Evolutionary conservation across 2,113 vertebrate genomes (phyloP).

Genomic region (Salvator merianae): DNA sequence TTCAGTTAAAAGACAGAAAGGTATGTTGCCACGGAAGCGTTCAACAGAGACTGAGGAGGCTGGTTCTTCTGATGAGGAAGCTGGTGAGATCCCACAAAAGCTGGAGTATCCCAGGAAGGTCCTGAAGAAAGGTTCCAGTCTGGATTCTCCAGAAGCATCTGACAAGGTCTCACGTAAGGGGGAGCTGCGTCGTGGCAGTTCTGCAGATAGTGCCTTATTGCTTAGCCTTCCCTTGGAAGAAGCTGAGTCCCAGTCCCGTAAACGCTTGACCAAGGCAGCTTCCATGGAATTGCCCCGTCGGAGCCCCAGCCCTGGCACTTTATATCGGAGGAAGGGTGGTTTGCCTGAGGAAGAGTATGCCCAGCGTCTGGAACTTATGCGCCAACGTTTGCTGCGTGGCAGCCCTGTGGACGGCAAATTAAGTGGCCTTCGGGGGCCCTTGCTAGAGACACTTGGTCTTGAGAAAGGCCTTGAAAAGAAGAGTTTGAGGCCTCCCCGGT

Average conservation of each 20-base stretch:
- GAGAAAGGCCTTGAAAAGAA: conserved; percentile 84
- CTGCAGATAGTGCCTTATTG: conserved; percentile 88
- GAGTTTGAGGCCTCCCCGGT: conserved; percentile 63
- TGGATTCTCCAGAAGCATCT: conserved; percentile 72
- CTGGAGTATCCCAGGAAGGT: conserved; percentile 76
- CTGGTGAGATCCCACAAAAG: conserved; percentile 62
- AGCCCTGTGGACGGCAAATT: conserved; percentile 88
- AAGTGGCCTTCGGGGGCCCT: conserved; percentile 92
- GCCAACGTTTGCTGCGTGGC: conserved; percentile 88
- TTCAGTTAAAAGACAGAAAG: conserved; percentile 60
- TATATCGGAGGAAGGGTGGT: conserved; percentile 76
- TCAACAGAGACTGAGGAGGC: conserved; percentile 59
- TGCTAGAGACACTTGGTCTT: conserved; percentile 87
- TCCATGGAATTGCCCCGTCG: conserved; percentile 88
- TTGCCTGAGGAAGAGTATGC: conserved; percentile 86
- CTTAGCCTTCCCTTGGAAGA: conserved; percentile 74
- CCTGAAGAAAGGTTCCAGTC: conserved; percentile 80
- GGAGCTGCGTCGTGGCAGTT: conserved; percentile 89
- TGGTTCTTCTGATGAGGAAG: conserved; percentile 82
- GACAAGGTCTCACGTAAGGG: conserved; percentile 74
- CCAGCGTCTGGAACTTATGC: conserved; percentile 91
- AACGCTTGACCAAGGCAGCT: conserved; percentile 33
- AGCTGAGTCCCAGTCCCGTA: conserved; percentile 42
- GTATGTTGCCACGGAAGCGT: conserved; percentile 55
- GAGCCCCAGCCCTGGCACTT: conserved; percentile 82